Base-by-base conservation (phyloP, 2,797 vertebrate genomes). In the Limnodromus scolopaceus region DNA sequence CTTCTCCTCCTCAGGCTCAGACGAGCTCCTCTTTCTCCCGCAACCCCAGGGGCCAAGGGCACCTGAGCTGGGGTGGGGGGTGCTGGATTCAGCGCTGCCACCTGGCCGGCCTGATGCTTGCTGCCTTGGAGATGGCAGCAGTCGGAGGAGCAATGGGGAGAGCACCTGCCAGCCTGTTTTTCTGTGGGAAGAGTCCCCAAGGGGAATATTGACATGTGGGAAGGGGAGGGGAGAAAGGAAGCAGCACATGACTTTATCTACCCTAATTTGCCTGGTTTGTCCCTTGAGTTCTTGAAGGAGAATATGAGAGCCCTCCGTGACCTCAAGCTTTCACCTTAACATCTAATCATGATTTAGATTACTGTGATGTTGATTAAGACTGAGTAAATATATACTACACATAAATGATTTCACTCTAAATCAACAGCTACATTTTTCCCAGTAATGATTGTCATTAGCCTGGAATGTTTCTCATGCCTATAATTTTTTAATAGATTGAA, bases 401-500 rank as follows among this genome's bases (percentile, higher is more conserved):
- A 61, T 78, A 95, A 94, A 94, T 93, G 27, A 95, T 94, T 95
- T 93, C 74, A 81, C n/a, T 93, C 57, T 80, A 87, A 93, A 89
- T 80, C 87, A 91, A 69, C 76, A 92, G 36, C 5, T 30, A 57
- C 13, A 4, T 64, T 92, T 93, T 63, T 17, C 43, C 63, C 3
- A 1, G 49, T 95, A 95, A 95, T 80, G 43, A 94, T 88, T 13
- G 6, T 97, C 80, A 89, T 92, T 92, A 95, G 63, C 22, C 49
- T 83, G 36, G n/a, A 87, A 96, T 89, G 54, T 91, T 96, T 92
- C 64, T 86, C 60, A 66, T 83, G 72, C 49, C 85, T 88, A 68
- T 64, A 91, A 86, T 97, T 89, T 93, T 93, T 95, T 94, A 96
- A 97, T 97, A 95, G 55, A 83, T 93, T 82, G 39, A 93, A 86